phyloP scores from a whole-genome alignment of 2,888 invertebrate species.

The Trissoscelio sp. region DNA sequence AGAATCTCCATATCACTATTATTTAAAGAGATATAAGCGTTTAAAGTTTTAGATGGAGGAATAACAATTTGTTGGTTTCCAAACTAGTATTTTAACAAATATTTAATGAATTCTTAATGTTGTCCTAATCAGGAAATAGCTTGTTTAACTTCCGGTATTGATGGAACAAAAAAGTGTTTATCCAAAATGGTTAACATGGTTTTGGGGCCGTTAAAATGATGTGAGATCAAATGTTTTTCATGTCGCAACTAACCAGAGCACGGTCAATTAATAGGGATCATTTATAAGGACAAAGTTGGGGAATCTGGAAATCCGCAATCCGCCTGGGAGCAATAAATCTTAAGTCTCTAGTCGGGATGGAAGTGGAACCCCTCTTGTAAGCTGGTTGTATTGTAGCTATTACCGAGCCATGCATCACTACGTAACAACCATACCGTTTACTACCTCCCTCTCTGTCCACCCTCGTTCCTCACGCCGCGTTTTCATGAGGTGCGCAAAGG shows the following conservation, averaged over 20 bases:
- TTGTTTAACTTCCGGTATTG: not conserved
- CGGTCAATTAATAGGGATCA: slow-evolving; percentile 83
- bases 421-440: slow-evolving; percentile 81
- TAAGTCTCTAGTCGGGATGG: slow-evolving; percentile 78
- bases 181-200: slow-evolving; percentile 42
- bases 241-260: slow-evolving; percentile 63
- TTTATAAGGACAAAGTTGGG: slow-evolving; percentile 82
- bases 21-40: too few species aligned
- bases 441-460: slow-evolving; percentile 67
- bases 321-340: slow-evolving; percentile 82
- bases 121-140: too few species aligned
- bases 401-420: slow-evolving; percentile 83
- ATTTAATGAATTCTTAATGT: too few species aligned
- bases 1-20: too few species aligned
- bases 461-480: slow-evolving; percentile 28
- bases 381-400: slow-evolving; percentile 83
- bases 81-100: too few species aligned
- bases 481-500: slow-evolving; percentile 80
- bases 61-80: too few species aligned
- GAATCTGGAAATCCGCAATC: slow-evolving; percentile 83
- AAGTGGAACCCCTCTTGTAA: slow-evolving; percentile 82
- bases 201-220: slow-evolving; percentile 40
- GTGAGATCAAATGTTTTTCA: slow-evolving; percentile 66
- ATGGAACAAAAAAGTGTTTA: slow-evolving; percentile 16
- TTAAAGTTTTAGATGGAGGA: too few species aligned